Evolutionary conservation across 2,888 invertebrate genomes (phyloP).

Genomic region (Taenaris catops): DNA sequence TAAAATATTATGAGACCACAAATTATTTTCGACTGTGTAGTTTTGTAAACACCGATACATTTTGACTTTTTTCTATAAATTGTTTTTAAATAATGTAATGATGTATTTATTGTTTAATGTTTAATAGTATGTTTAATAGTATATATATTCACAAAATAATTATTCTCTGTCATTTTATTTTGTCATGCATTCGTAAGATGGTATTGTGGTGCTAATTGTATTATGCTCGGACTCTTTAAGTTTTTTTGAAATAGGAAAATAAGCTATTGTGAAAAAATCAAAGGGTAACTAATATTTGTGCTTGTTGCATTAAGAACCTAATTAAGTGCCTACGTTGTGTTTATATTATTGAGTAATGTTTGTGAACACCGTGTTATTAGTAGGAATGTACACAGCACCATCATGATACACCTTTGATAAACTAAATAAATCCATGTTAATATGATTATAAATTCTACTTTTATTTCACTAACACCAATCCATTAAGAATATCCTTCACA

Average conservation of each 20-base stretch:
- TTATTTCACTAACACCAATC: no score
- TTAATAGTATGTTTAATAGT: constrained; percentile 19
- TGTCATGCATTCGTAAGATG: constrained; percentile 21
- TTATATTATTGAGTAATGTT: constrained; percentile 35
- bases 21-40: constrained; percentile 4
- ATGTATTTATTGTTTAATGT: constrained; percentile 31
- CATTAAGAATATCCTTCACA: no score
- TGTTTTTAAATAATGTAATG: constrained; percentile 16
- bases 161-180: constrained; percentile 25
- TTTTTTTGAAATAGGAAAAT: constrained; percentile 8
- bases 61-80: constrained; percentile 5
- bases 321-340: constrained; percentile 36
- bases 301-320: constrained; percentile 35
- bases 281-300: constrained; percentile 31
- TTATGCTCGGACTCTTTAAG: constrained; percentile 7
- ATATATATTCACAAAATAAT: constrained; percentile 9
- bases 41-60: neutral
- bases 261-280: constrained; percentile 13
- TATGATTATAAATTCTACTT: constrained; percentile 36
- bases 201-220: constrained; percentile 29
- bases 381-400: constrained; percentile 58
- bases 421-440: constrained; percentile 75
- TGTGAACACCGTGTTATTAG: constrained; percentile 64
- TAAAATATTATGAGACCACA: constrained; percentile 15
- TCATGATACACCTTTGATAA: constrained; percentile 71